phyloP scores from a whole-genome alignment of 2,113 vertebrate species.

The Microcebus lehilahytsara region DNA sequence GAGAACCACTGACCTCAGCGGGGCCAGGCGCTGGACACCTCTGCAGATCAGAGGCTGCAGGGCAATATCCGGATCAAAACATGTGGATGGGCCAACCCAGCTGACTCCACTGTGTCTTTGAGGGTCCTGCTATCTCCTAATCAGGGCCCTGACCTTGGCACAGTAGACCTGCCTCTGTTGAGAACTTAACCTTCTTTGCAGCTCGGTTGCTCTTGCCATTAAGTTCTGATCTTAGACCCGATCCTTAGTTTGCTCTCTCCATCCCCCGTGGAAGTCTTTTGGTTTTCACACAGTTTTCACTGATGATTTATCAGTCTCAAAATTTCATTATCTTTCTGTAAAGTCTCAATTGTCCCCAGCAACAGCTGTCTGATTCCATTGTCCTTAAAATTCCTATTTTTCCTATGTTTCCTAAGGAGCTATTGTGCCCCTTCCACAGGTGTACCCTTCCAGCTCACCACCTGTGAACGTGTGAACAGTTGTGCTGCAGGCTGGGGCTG shows the following conservation, averaged over 20 bases:
- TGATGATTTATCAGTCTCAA: neutral
- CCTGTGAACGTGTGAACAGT: neutral
- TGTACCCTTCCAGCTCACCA: neutral
- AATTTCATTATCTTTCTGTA: neutral
- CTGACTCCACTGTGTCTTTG: neutral
- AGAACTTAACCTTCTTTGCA: neutral
- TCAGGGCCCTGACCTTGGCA: neutral
- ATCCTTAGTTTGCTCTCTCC: neutral
- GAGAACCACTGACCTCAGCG: neutral
- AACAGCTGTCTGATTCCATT: neutral
- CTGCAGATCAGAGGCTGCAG: neutral
- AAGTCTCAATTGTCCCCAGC: neutral
- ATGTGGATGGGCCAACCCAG: neutral
- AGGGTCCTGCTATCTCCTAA: neutral
- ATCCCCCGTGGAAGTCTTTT: neutral
- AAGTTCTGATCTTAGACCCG: neutral
- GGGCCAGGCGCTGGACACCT: neutral
- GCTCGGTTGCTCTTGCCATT: neutral
- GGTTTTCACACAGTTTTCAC: neutral
- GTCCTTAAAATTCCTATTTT: neutral
- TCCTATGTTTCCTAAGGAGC: neutral
- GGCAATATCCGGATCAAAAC: neutral
- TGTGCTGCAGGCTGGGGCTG: neutral
- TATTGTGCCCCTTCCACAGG: neutral
- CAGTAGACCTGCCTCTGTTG: fast-evolving